These are phyloP conservation scores for Lophura nycthemera DNA, from an alignment of 2,113 vertebrate genomes.

Conservation along the genomic window DNA sequence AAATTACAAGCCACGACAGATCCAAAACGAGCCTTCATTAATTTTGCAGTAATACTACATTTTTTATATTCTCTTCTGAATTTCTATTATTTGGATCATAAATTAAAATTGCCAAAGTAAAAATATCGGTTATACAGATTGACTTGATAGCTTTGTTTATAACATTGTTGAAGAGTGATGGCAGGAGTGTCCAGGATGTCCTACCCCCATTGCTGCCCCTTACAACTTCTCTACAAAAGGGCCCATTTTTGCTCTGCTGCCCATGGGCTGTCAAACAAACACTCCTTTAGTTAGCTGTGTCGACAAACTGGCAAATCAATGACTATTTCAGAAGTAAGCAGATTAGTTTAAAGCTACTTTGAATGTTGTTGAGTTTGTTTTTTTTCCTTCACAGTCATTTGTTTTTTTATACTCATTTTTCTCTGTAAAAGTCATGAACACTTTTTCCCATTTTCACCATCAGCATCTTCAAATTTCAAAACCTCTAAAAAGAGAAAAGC, in stretches of 20 bases:
- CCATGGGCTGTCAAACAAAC: neutral
- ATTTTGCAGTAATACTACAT: neutral
- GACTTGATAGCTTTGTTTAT: neutral
- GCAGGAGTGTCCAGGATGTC: neutral
- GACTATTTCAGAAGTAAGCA: neutral
- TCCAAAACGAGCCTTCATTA: neutral
- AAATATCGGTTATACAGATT: neutral
- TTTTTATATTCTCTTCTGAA: neutral
- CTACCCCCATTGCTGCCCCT: neutral
- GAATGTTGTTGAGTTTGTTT: neutral
- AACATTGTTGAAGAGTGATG: neutral
- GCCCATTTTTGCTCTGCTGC: neutral
- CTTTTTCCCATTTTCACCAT: neutral
- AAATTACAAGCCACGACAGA: neutral
- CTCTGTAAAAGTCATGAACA: neutral
- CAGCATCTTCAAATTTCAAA: neutral
- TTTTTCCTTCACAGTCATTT: neutral
- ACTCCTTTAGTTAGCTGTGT: neutral
- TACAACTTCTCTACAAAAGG: neutral
- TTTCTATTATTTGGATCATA: neutral
- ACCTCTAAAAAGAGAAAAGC: neutral
- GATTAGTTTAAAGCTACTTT: neutral
- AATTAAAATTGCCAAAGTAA: neutral
- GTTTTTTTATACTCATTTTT: neutral
- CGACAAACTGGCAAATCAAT: neutral